phyloP scores from a whole-genome alignment of 1,140 invertebrate species.

The Acromyrmex charruanus region DNA sequence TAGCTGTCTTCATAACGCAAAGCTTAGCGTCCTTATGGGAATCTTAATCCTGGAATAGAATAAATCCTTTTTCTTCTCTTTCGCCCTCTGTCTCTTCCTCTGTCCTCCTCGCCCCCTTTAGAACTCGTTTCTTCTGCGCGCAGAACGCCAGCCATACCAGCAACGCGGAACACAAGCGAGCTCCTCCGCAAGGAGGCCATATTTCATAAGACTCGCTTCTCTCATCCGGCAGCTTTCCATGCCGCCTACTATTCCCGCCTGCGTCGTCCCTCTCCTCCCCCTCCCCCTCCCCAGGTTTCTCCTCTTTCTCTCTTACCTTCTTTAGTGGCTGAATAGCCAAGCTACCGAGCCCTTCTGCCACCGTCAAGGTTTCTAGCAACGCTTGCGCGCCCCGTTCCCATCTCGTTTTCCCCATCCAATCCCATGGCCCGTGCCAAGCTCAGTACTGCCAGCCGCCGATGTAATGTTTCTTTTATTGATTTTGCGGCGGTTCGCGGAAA shows the following conservation, averaged over 20 bases:
- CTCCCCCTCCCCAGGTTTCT: background rate
- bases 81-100: constrained; percentile 25
- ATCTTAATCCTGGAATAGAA: constrained; percentile 51
- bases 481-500: constrained; percentile 85
- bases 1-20: background rate
- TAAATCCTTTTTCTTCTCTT: constrained; percentile 54
- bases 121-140: constrained; percentile 61
- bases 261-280: constrained; percentile 31
- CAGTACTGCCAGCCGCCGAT: constrained; percentile 84
- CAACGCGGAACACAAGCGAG: constrained; percentile 72
- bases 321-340: constrained; percentile 73
- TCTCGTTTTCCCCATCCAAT: constrained; percentile 84
- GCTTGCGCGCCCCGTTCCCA: constrained; percentile 85
- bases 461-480: constrained; percentile 88
- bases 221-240: constrained; percentile 81
- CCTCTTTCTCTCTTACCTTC: constrained; percentile 77
- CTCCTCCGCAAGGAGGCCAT: constrained; percentile 84
- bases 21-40: constrained; percentile 21
- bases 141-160: constrained; percentile 39
- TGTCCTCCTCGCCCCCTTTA: constrained; percentile 35
- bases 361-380: constrained; percentile 82
- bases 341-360: constrained; percentile 73
- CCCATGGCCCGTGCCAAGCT: constrained; percentile 80
- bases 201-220: constrained; percentile 84
- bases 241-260: constrained; percentile 72